A percentile compares a stretch with the other conserved stretches of the same genome.
Conservation (phyloP, 2,113 vertebrate species). For the Buteo buteo region DNA sequence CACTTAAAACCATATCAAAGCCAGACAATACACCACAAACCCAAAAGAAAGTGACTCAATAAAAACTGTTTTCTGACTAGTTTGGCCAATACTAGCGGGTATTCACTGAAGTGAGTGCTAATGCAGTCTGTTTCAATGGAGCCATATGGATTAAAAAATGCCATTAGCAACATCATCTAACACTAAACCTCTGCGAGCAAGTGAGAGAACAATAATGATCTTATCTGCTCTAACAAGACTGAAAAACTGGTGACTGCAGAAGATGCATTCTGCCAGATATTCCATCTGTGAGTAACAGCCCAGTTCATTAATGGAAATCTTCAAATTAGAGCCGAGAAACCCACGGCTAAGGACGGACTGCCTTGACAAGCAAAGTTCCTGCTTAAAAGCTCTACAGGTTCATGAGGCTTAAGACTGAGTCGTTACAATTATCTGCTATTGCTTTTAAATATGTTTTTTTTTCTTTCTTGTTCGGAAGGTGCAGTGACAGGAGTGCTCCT, state of each 20-base stretch:
- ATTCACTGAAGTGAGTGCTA: not conserved
- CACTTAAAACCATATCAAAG: not conserved
- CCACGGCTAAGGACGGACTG: not conserved
- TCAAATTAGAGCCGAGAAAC: constrained; percentile 7
- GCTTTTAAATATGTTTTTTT: not conserved
- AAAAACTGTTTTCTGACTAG: not conserved
- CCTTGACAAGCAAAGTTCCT: not conserved
- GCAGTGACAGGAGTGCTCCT: not conserved
- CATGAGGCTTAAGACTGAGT: not conserved
- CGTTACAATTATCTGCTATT: not conserved
- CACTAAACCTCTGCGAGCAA: not conserved
- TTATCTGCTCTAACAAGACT: constrained; percentile 14
- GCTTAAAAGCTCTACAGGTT: not conserved
- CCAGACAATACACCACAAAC: not conserved
- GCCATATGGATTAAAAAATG: not conserved
- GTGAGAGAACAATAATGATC: not conserved
- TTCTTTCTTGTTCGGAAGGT: not conserved
- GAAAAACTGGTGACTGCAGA: constrained; percentile 6
- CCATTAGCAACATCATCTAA: constrained; percentile 11
- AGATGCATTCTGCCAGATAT: not conserved
- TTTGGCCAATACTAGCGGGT: not conserved
- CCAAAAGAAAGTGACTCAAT: not conserved
- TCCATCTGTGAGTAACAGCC: constrained; percentile 30
- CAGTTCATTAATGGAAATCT: constrained; percentile 42
- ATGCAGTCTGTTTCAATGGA: not conserved